A percentile compares a stretch with the other conserved stretches of the same genome.
phyloP scores from a whole-genome alignment of 2,797 vertebrate species.

The Sciurus vulgaris region DNA sequence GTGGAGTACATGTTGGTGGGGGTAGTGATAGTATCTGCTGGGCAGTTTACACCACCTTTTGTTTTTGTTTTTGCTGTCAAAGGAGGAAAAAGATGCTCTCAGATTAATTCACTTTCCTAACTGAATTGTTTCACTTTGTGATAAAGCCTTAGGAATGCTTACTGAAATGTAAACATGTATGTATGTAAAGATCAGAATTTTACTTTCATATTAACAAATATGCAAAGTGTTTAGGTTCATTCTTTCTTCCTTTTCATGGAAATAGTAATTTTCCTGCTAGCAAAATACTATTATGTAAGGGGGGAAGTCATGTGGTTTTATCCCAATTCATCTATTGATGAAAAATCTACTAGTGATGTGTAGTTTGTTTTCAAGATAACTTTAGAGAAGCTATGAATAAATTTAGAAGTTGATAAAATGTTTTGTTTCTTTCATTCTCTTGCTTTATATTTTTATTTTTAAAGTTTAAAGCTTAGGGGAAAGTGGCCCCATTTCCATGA shows the following conservation, averaged over 20 bases:
- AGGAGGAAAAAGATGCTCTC: neutral
- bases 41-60: neutral
- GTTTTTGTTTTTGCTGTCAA: neutral
- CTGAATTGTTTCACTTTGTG: neutral
- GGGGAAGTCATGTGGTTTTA: neutral
- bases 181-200: neutral
- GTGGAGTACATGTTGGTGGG: neutral
- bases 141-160: neutral
- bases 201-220: neutral
- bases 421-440: neutral
- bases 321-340: neutral
- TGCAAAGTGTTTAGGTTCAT: neutral
- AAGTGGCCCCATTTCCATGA: neutral
- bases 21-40: neutral
- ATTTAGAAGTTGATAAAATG: neutral
- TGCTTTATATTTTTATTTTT: neutral
- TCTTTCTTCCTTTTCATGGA: neutral
- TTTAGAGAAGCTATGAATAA: neutral
- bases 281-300: neutral
- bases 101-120: constrained; percentile 21
- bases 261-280: neutral
- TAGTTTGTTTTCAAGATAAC: neutral
- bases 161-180: neutral
- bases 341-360: neutral
- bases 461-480: neutral